phyloP scores from a whole-genome alignment of 2,888 invertebrate genomes.

The Opisthograptis luteolata region DNA sequence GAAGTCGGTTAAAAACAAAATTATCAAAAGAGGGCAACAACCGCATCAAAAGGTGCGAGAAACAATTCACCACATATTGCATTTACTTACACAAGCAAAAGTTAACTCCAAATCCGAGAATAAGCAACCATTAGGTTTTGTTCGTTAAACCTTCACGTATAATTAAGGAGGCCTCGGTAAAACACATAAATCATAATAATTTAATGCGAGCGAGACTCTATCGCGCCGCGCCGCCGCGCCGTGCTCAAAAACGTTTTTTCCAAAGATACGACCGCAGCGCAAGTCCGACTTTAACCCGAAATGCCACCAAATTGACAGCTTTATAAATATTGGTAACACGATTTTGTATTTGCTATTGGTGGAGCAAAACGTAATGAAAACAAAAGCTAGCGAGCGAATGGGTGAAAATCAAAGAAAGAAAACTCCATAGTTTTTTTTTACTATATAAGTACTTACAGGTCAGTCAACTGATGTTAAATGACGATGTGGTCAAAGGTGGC shows the following conservation, averaged over 20 bases:
- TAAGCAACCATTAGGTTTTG: slow-evolving; percentile 59
- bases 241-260: slow-evolving; percentile 50
- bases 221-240: slow-evolving; percentile 49
- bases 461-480: no score
- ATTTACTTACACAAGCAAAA: slow-evolving; percentile 18
- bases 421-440: no score
- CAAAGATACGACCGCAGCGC: slow-evolving; percentile 61
- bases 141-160: slow-evolving; percentile 75
- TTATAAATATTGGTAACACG: slow-evolving; percentile 66
- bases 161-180: slow-evolving; percentile 78
- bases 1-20: no score
- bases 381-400: no score
- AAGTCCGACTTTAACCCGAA: slow-evolving; percentile 63
- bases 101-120: slow-evolving; percentile 38
- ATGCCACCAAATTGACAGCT: slow-evolving; percentile 73
- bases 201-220: slow-evolving; percentile 76
- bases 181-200: slow-evolving; percentile 83
- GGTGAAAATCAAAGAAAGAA: no score
- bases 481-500: no score
- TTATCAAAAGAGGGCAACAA: no score
- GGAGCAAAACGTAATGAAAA: background rate
- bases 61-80: slow-evolving; percentile 17
- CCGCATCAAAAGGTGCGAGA: slow-evolving; percentile 19
- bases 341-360: background rate
- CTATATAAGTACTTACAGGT: no score